Conservation (phyloP, 2,113 vertebrate genomes). For the Myocastor coypus region DNA sequence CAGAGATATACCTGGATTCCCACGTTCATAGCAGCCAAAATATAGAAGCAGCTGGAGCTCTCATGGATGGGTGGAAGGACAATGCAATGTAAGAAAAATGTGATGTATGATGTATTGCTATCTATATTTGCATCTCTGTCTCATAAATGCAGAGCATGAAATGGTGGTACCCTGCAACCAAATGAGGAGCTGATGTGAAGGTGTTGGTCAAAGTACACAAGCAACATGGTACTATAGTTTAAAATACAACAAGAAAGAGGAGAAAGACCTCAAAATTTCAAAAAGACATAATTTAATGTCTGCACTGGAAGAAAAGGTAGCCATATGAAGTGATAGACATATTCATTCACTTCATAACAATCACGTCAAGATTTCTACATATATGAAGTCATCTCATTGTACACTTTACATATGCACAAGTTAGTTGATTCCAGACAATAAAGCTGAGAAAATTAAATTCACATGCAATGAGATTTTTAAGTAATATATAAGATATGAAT, state of each 20-base stretch:
- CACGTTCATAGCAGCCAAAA: background rate
- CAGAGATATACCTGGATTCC: background rate
- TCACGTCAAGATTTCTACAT: background rate
- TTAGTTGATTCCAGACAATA: background rate
- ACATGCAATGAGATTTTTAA: background rate
- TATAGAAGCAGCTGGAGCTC: too few species aligned
- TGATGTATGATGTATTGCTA: background rate
- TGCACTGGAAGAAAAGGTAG: background rate
- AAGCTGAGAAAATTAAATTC: background rate
- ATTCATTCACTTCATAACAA: background rate
- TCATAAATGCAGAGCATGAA: background rate
- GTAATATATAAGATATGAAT: background rate
- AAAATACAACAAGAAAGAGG: background rate
- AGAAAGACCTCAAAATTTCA: background rate
- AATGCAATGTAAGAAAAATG: too few species aligned
- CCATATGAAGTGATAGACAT: background rate
- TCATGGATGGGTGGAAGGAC: background rate
- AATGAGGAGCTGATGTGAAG: background rate
- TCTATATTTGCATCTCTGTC: too few species aligned
- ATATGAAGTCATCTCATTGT: background rate
- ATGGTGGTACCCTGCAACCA: background rate
- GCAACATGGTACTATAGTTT: background rate
- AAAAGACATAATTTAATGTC: background rate
- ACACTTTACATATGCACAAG: background rate
- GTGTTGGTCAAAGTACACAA: background rate